Evolutionary conservation across 2,888 invertebrate species (phyloP), one percentile per base, ranked within the genome.

Genomic region (Andrena marginata): DNA sequence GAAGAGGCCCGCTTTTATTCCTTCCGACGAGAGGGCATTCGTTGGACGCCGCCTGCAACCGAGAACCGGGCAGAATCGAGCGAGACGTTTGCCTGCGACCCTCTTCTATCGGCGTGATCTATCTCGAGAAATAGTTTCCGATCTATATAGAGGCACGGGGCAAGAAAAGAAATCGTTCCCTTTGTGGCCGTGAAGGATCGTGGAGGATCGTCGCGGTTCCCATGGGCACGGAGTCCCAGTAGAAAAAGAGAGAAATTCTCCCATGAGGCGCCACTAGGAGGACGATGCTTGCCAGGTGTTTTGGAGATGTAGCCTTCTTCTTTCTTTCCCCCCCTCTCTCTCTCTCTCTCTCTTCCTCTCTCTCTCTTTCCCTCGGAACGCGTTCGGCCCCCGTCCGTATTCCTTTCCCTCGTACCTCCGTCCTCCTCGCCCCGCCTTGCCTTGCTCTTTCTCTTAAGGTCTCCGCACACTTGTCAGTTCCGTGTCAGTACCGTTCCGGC

Each of bases 251-350:
- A 76, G 81, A 85, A 85, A 87, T 85, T 84, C 82, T 81, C 74
- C 63, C 75, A 84, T 82, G 89, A 91, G 90, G 91, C 90, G 90
- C 91, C 90, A 91, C 90, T 87, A 89, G 79, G 80, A 87, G 82
- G 77, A 81, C 75, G 86, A 89, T 89, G 89, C 89, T 90, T 88
- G 91, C 91, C 91, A 91, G 91, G 91, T 91, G 91, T 91, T 91
- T 88, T 86, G 79, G 81, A 87, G 81, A 85, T 86, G 86, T 86
- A 85, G 79, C 67, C 64, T 73, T 80, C 74, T 72, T 56, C 54
- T 81, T 64, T 79, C 85, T 69, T 33, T 70, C 72, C 81, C 62
- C 56, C 51, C 73, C 84, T 67, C 51, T 33, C 59, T 26, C 2
- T 8, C 33, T 2, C 33, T 8, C 8, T 2, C 35, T 2, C 35